Conservation (phyloP, 1,140 invertebrate species). For the Sarcophaga peregrina region DNA sequence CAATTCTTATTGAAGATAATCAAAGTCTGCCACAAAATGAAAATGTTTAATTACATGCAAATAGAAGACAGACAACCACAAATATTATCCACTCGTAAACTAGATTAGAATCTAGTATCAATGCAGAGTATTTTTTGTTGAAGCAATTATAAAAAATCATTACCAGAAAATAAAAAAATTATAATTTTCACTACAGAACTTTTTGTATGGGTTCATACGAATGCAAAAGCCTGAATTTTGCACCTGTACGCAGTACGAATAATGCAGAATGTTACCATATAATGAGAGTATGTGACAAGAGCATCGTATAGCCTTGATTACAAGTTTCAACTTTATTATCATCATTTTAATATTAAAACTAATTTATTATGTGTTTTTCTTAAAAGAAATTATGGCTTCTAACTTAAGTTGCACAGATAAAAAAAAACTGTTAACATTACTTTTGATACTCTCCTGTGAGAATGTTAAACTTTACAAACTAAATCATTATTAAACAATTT, state of each 20-base stretch:
- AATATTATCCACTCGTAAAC: background rate
- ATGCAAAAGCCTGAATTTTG: too few relatives aligned
- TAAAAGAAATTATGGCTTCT: conserved; percentile 27
- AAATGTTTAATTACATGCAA: conserved; percentile 29
- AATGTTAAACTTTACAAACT: conserved; percentile 37
- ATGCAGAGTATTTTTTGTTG: conserved; percentile 31
- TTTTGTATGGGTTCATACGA: too few relatives aligned
- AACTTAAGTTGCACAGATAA: conserved; percentile 30
- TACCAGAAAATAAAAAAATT: too few relatives aligned
- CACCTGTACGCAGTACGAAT: too few relatives aligned
- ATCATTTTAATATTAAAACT: background rate
- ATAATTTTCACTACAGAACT: too few relatives aligned
- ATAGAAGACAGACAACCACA: conserved; percentile 18
- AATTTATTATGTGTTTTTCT: too few relatives aligned
- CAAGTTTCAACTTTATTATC: background rate
- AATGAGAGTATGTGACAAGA: background rate
- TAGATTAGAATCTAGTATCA: background rate
- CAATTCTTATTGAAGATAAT: conserved; percentile 31
- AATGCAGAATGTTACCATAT: background rate
- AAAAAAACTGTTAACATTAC: conserved; percentile 34
- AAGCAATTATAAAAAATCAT: background rate
- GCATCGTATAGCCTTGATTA: background rate
- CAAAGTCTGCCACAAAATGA: background rate
- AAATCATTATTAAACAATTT: conserved; percentile 34
- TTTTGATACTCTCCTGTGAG: conserved; percentile 35